A percentile compares a stretch with the other conserved stretches of the same genome.
Conservation (phyloP, 1,140 invertebrate genomes). For the Cylas formicarius region DNA sequence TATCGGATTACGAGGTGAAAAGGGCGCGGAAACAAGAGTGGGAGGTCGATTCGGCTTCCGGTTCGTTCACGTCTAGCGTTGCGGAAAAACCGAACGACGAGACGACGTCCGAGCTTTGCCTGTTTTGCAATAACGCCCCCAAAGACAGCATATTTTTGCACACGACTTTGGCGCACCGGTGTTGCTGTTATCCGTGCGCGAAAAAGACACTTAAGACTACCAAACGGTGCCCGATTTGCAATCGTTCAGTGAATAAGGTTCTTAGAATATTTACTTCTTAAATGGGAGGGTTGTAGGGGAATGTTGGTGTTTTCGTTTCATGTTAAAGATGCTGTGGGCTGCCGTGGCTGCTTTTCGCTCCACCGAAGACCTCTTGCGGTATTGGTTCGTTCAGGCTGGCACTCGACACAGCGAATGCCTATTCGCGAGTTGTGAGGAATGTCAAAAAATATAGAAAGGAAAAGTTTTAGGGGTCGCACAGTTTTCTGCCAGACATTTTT, state of each 20-base stretch:
- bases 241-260: slow-evolving; percentile 57
- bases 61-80: not conserved
- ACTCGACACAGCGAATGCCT: not conserved
- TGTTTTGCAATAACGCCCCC: slow-evolving; percentile 51
- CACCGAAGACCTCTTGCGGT: not conserved
- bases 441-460: slow-evolving; percentile 1
- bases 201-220: slow-evolving; percentile 53
- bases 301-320: not conserved
- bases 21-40: slow-evolving; percentile 4
- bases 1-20: slow-evolving; percentile 27
- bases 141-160: slow-evolving; percentile 61
- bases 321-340: slow-evolving; percentile 2
- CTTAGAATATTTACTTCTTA: slow-evolving; percentile 46
- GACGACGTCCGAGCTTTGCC: slow-evolving; percentile 45
- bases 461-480: no score
- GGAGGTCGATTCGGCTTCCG: not conserved
- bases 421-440: not conserved
- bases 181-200: slow-evolving; percentile 61
- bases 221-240: slow-evolving; percentile 59
- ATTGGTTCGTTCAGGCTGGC: not conserved
- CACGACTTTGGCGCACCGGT: slow-evolving; percentile 54
- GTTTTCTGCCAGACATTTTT: no score
- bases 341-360: not conserved
- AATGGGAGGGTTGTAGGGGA: not conserved
- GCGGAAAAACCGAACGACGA: slow-evolving; percentile 8